Conservation (phyloP, 2,888 invertebrate species). For the Eupithecia abbreviata region DNA sequence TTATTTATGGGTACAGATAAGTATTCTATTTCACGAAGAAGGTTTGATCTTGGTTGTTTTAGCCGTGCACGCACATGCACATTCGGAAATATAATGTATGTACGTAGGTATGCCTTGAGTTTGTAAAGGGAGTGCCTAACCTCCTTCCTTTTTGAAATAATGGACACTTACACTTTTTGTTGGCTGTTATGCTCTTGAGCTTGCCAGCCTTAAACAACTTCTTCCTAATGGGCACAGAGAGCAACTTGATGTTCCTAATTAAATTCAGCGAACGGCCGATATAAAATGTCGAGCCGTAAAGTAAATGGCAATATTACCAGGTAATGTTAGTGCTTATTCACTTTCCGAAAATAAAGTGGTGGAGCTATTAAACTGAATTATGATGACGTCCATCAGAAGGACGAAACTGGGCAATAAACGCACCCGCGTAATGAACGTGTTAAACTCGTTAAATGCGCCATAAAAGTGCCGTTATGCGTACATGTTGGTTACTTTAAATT, state of each 20-base stretch:
- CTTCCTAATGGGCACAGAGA: neutral
- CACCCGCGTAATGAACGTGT: constrained; percentile 47
- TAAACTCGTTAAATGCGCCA: constrained; percentile 48
- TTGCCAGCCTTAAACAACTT: neutral
- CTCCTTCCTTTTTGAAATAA: neutral
- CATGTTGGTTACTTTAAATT: constrained; percentile 31
- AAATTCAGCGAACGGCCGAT: constrained; percentile 30
- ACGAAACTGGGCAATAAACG: constrained; percentile 46
- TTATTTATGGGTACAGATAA: too few species aligned
- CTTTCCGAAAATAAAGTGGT: constrained; percentile 51
- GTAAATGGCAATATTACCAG: constrained; percentile 36
- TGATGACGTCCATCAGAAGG: constrained; percentile 52
- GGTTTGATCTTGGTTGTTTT: too few species aligned
- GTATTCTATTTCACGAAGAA: too few species aligned
- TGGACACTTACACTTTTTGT: neutral
- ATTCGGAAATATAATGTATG: too few species aligned
- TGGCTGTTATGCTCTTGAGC: neutral
- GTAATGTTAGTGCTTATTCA: constrained; percentile 48
- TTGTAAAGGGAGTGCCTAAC: neutral
- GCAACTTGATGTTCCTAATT: constrained; percentile 10
- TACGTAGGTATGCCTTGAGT: neutral
- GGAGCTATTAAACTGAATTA: constrained; percentile 54
- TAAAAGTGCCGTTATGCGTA: constrained; percentile 45
- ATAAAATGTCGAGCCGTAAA: constrained; percentile 37
- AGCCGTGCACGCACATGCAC: too few species aligned